A percentile compares a stretch with the other conserved stretches of the same genome.
Conservation (phyloP, 1,140 invertebrate genomes). For the Drosophila nasuta region DNA sequence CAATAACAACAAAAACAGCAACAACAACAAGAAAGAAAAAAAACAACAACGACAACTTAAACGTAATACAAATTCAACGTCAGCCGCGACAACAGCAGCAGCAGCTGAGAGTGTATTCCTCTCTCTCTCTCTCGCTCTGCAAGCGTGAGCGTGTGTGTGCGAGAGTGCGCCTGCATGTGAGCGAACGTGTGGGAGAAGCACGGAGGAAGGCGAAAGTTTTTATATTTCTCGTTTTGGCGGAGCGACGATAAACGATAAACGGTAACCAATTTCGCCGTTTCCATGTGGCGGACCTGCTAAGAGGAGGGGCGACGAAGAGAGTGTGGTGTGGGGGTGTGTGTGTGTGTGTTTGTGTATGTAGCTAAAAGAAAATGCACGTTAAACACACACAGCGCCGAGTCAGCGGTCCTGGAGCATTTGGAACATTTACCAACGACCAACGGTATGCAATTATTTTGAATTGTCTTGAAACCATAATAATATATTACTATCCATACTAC, state of each 20-base stretch:
- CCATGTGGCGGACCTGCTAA: slow-evolving; percentile 56
- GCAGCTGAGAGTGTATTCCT: slow-evolving; percentile 12
- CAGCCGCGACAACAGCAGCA: slow-evolving; percentile 29
- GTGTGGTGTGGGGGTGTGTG: no score
- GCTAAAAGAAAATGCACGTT: slow-evolving; percentile 78
- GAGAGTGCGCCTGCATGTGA: not conserved
- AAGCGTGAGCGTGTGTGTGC: slow-evolving; percentile 11
- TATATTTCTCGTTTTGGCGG: not conserved
- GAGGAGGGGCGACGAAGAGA: slow-evolving; percentile 30
- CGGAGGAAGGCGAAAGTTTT: not conserved
- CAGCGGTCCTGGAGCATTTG: slow-evolving; percentile 84
- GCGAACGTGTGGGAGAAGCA: not conserved
- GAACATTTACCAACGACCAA: slow-evolving; percentile 83
- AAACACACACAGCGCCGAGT: slow-evolving; percentile 84
- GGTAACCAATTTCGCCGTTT: slow-evolving; percentile 42
- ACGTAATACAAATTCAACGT: slow-evolving; percentile 18
- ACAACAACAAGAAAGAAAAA: slow-evolving; percentile 55
- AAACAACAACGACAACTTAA: slow-evolving; percentile 61
- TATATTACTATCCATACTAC: not conserved
- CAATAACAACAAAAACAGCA: slow-evolving; percentile 60
- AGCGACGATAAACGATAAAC: slow-evolving; percentile 12
- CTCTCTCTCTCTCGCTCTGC: not conserved
- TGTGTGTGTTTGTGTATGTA: slow-evolving; percentile 29
- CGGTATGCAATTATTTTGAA: slow-evolving; percentile 71
- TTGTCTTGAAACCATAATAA: slow-evolving; percentile 36